phyloP scores from a whole-genome alignment of 1,140 invertebrate species.

The Homarus americanus region DNA sequence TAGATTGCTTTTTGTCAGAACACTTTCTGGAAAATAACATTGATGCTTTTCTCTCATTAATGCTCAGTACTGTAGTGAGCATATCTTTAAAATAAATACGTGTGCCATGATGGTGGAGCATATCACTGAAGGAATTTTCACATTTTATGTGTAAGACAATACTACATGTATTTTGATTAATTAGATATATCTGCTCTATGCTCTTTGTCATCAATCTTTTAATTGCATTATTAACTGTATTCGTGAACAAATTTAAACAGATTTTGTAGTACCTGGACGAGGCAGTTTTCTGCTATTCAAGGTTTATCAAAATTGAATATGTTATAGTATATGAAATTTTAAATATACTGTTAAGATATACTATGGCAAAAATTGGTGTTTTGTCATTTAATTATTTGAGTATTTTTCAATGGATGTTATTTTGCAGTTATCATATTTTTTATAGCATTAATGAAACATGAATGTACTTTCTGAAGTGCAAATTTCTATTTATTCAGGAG shows the following conservation, averaged over 20 bases:
- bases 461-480: background rate
- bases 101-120: constrained; percentile 7
- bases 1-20: background rate
- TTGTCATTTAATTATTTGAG: background rate
- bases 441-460: background rate
- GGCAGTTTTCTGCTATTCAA: too few species aligned
- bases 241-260: too few species aligned
- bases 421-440: background rate
- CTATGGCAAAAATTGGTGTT: background rate
- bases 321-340: background rate
- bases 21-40: background rate
- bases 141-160: background rate
- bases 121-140: constrained; percentile 8
- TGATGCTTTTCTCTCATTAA: background rate
- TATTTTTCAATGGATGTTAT: background rate
- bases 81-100: background rate
- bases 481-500: background rate
- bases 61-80: background rate
- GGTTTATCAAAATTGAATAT: background rate
- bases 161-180: background rate
- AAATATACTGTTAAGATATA: background rate
- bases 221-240: background rate
- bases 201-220: background rate
- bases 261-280: too few species aligned
- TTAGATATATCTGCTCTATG: background rate